Conservation (phyloP, 2,113 vertebrate genomes). For the Carettochelys insculpta region DNA sequence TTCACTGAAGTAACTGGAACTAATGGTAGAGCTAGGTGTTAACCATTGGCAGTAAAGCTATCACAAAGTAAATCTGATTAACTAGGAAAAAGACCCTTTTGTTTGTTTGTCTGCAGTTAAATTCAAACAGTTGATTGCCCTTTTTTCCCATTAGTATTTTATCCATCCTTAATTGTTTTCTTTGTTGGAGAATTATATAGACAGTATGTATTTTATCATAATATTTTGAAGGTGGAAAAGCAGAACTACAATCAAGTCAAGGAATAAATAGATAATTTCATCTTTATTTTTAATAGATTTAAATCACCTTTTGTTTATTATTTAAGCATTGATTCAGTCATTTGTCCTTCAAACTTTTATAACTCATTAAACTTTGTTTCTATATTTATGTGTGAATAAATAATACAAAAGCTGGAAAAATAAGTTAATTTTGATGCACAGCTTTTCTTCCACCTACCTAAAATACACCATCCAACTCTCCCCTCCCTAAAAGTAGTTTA, state of each 20-base stretch:
- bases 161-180: not conserved
- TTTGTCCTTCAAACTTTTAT: not conserved
- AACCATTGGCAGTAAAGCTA: not conserved
- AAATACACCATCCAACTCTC: not conserved
- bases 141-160: not conserved
- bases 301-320: not conserved
- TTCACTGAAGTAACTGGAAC: not conserved
- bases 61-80: fast-evolving
- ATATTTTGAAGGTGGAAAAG: not conserved
- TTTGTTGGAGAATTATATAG: not conserved
- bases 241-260: not conserved
- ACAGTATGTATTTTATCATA: not conserved
- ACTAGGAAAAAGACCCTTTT: not conserved
- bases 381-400: not conserved
- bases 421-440: not conserved
- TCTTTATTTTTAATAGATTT: not conserved
- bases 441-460: not conserved
- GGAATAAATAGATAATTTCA: not conserved
- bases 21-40: not conserved
- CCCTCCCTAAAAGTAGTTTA: not conserved
- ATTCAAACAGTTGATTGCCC: not conserved
- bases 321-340: not conserved
- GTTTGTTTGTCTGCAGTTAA: not conserved
- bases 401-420: not conserved
- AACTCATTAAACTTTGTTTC: not conserved